These are phyloP conservation scores for Notocelia uddmanniana DNA, from an alignment of 2,888 invertebrate species.

Conservation along the genomic window DNA sequence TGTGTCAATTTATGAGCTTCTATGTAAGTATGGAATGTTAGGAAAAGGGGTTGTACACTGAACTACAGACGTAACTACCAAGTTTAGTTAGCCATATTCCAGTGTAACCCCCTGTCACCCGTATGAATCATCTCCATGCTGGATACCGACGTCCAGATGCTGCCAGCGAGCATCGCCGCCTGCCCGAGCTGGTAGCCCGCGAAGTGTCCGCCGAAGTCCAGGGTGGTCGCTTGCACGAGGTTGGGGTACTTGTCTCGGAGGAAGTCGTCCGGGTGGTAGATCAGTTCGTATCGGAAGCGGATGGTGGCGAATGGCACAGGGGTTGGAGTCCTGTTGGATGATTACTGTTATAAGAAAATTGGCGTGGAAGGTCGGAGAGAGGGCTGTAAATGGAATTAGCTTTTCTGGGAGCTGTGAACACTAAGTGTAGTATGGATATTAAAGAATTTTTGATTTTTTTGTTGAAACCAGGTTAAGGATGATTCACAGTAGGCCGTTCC, in stretches of 20 bases:
- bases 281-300: slow-evolving; percentile 86
- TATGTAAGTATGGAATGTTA: too few species aligned
- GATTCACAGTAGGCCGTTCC: too few species aligned
- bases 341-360: neutral
- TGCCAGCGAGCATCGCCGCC: slow-evolving; percentile 87
- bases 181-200: slow-evolving; percentile 90
- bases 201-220: slow-evolving; percentile 90
- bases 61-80: too few species aligned
- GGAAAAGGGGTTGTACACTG: too few species aligned
- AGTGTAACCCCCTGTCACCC: neutral
- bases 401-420: neutral
- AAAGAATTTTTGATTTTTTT: too few species aligned
- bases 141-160: slow-evolving; percentile 58
- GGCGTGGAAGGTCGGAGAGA: neutral
- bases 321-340: slow-evolving; percentile 79
- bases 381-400: neutral
- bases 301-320: slow-evolving; percentile 88
- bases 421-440: neutral
- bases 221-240: slow-evolving; percentile 85
- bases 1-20: too few species aligned
- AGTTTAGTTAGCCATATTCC: too few species aligned
- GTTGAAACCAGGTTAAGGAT: too few species aligned
- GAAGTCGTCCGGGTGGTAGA: slow-evolving; percentile 80
- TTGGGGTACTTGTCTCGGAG: slow-evolving; percentile 84
- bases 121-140: slow-evolving; percentile 16